Conservation (phyloP, 2,113 vertebrate genomes). For the Grammomys surdaster region DNA sequence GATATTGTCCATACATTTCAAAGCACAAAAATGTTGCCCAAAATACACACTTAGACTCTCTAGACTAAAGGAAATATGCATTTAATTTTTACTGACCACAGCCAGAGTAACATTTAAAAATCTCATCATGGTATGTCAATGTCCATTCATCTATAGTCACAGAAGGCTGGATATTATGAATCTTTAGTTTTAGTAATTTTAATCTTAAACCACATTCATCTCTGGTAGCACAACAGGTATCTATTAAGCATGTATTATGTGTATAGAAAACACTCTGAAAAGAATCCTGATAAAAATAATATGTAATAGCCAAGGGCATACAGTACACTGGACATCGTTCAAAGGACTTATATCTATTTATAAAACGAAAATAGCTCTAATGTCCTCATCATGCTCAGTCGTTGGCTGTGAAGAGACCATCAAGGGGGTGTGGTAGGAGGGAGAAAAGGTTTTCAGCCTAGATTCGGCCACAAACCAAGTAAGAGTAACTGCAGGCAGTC, state of each 20-base stretch:
- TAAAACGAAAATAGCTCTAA: neutral
- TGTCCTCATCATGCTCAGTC: neutral
- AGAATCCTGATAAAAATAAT: neutral
- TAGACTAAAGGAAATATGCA: constrained; percentile 20
- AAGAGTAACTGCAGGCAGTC: neutral
- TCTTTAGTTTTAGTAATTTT: constrained; percentile 61
- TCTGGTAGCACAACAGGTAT: neutral
- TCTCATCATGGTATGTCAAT: neutral
- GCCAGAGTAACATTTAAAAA: constrained; percentile 17
- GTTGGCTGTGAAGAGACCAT: neutral
- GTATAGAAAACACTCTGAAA: neutral
- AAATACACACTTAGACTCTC: constrained; percentile 4
- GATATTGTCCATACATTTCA: neutral
- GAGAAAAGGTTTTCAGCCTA: neutral
- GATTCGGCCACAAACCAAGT: neutral
- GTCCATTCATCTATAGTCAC: constrained; percentile 19
- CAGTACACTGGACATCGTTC: neutral
- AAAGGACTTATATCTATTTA: neutral
- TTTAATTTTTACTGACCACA: constrained; percentile 25
- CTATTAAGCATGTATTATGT: constrained; percentile 25
- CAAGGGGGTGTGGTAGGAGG: fast-evolving
- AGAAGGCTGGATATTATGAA: constrained; percentile 31
- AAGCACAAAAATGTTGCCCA: neutral
- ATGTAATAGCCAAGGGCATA: neutral
- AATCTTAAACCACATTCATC: constrained; percentile 53